Evolutionary conservation across 2,797 vertebrate genomes (phyloP), one percentile per base, ranked within the genome.

Genomic region (Characodon lateralis): DNA sequence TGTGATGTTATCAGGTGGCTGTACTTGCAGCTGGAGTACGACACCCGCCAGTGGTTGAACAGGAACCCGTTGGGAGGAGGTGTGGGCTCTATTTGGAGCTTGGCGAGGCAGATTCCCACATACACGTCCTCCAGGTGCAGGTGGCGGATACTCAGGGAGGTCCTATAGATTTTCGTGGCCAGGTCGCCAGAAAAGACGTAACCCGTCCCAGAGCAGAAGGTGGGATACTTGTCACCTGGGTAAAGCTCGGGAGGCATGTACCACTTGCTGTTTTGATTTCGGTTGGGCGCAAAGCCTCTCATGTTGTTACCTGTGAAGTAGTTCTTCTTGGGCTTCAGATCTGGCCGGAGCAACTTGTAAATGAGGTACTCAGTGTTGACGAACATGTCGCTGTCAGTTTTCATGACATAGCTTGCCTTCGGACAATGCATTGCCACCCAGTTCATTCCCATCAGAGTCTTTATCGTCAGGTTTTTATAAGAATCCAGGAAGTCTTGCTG

Each of bases 141-240:
- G 71, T 94, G 95, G 73, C 89, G 95, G 73, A 99, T 96, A 68
- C 93, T 95, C 85, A 96, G 87, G 41, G 98, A 99, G 22, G 93
- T 96, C 73, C 87, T 90, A 84, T 98, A 99, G 87, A 99, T 97
- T 90, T 96, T 97, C 48, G 91, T 91, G 0, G 98, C 97, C 90
- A 99, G 87, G 89, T 99, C 97, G 74, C 96, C 97, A 39, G 98
- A 99, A 89, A 99, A 97, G 71, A 99, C 97, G 0, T 99, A 99
- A n/a, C 98, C 98, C 0, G 98, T 99, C 78, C 98, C 98, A 2
- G 98, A 99, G 89, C 98, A 99, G 89, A 99, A 99, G n/a, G 97
- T 96, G 71, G 98, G 98, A 20, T 99, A 99, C 80, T 95, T 96
- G 59, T 96, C 96, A 0, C 96, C 95, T 5, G 97, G 96, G 88